A percentile compares a stretch with the other conserved stretches of the same genome.
Evolutionary conservation across 2,113 vertebrate genomes (phyloP).

Genomic region (Hippocampus guttulatus): DNA sequence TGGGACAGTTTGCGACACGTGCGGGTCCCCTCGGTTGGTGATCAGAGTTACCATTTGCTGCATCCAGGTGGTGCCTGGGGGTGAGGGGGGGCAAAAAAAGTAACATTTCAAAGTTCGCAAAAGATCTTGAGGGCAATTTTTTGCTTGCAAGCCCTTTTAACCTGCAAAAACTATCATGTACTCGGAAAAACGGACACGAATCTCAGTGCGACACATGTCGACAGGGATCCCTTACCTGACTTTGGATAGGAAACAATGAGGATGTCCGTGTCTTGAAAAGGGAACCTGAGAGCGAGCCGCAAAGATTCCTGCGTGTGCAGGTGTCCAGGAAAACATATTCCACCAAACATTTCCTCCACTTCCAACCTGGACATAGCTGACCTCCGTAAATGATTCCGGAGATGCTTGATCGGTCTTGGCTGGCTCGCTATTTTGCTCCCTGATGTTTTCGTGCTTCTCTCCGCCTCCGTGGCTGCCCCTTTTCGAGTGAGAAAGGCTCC

Average conservation of each 20-base stretch:
- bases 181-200: too few relatives aligned
- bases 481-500: not conserved
- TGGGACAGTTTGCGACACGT: slow-evolving; percentile 65
- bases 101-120: too few relatives aligned
- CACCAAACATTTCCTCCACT: slow-evolving; percentile 68
- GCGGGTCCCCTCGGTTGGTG: slow-evolving; percentile 64
- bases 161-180: too few relatives aligned
- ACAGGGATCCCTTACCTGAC: slow-evolving; percentile 71
- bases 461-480: not conserved
- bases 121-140: too few relatives aligned
- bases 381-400: not conserved
- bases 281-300: slow-evolving; percentile 64
- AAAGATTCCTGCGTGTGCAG: slow-evolving; percentile 78
- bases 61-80: slow-evolving; percentile 83
- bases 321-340: slow-evolving; percentile 76
- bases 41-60: slow-evolving; percentile 81
- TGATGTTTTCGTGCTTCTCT: not conserved
- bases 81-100: slow-evolving; percentile 27
- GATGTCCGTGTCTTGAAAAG: slow-evolving; percentile 72
- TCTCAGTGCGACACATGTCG: too few relatives aligned
- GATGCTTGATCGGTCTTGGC: not conserved
- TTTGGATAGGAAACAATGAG: slow-evolving; percentile 82
- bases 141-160: too few relatives aligned
- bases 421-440: not conserved
- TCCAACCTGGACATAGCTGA: slow-evolving; percentile 72